A percentile compares a stretch with the other conserved stretches of the same genome.
Conservation (phyloP, 2,113 vertebrate genomes). For the Colossoma macropomum region DNA sequence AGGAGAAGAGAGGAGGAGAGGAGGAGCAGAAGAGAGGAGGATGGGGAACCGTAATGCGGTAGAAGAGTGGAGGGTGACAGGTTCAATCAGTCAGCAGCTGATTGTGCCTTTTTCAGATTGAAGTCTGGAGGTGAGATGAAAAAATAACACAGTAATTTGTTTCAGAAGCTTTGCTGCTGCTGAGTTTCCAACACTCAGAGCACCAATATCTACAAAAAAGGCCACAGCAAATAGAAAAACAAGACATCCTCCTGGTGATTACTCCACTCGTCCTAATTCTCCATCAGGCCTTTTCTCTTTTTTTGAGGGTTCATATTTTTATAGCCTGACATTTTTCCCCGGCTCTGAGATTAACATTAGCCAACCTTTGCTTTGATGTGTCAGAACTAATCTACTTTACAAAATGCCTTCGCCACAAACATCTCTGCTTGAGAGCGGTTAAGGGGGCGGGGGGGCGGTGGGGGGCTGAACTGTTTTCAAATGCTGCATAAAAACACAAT, state of each 20-base stretch:
- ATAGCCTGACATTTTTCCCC: constrained; percentile 27
- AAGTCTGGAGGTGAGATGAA: constrained; percentile 61
- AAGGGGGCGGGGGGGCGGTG: background rate
- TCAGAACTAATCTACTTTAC: constrained; percentile 41
- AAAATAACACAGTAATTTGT: constrained; percentile 56
- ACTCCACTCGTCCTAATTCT: background rate
- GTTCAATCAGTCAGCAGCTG: constrained; percentile 69
- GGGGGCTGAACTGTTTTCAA: background rate
- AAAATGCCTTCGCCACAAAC: background rate
- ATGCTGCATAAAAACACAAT: background rate
- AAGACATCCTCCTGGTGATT: constrained; percentile 41
- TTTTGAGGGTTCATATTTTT: constrained; percentile 19
- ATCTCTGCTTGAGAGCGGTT: background rate
- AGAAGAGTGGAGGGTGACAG: constrained; percentile 66
- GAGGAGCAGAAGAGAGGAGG: background rate
- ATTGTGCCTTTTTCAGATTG: constrained; percentile 63
- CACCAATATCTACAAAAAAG: constrained; percentile 16
- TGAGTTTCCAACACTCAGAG: constrained; percentile 41
- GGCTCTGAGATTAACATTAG: constrained; percentile 37
- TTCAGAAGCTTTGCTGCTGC: constrained; percentile 46
- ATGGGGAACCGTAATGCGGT: constrained; percentile 61
- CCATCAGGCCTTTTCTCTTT: background rate
- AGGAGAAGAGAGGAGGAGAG: too few relatives aligned
- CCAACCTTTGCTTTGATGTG: constrained; percentile 29
- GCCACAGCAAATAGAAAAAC: constrained; percentile 44